phyloP scores from a whole-genome alignment of 1,140 invertebrate genomes.

The Drosophila trapezifrons region DNA sequence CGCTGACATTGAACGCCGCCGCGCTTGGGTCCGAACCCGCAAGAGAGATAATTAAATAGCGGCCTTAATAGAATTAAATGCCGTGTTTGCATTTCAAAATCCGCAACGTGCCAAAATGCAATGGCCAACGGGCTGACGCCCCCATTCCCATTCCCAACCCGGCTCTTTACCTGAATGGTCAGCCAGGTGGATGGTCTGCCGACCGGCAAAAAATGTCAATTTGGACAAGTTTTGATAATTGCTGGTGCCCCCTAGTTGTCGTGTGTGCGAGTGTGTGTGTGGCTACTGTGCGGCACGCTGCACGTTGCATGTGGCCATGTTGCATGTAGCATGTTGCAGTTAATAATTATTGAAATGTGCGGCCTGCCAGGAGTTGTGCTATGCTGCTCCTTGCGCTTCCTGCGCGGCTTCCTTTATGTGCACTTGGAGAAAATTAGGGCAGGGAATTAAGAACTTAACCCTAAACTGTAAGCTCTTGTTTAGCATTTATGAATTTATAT shows the following conservation, averaged over 20 bases:
- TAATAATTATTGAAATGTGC: conserved; percentile 83
- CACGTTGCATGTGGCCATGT: conserved; percentile 63
- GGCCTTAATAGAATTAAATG: conserved; percentile 81
- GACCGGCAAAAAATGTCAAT: conserved; percentile 68
- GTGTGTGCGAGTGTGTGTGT: conserved; percentile 28
- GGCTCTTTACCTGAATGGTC: conserved; percentile 7
- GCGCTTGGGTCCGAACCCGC: conserved; percentile 54
- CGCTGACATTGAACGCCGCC: conserved; percentile 74
- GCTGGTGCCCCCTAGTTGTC: conserved; percentile 51
- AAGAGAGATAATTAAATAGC: conserved; percentile 82
- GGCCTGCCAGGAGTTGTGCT: conserved; percentile 76
- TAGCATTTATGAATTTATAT: not conserved
- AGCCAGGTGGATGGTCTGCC: conserved; percentile 18
- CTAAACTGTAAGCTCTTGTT: too few species aligned
- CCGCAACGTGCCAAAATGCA: conserved; percentile 70
- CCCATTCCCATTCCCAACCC: not conserved
- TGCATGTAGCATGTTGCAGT: conserved; percentile 82
- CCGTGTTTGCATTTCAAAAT: conserved; percentile 83
- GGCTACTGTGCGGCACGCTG: conserved; percentile 70
- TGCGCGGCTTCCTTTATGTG: conserved; percentile 68
- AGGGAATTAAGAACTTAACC: too few species aligned
- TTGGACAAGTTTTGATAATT: conserved; percentile 82
- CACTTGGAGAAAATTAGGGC: not conserved
- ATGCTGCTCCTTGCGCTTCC: conserved; percentile 79
- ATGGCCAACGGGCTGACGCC: conserved; percentile 52